Conservation (phyloP, 2,113 vertebrate genomes). For the Phalacrocorax carbo region DNA sequence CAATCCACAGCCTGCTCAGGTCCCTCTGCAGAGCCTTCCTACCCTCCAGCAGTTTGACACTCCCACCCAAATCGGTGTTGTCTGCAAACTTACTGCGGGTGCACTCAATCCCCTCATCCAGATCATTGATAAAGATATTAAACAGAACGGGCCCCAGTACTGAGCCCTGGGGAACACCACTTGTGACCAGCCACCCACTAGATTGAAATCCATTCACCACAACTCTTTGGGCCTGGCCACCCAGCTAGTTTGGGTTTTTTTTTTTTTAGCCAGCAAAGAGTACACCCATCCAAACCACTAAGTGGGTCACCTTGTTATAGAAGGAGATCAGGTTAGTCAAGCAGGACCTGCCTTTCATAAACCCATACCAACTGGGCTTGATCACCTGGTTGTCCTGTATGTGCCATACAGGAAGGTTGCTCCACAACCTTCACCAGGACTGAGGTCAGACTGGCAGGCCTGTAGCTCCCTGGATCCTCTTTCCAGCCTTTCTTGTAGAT, state of each 20-base stretch:
- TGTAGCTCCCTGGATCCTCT: not conserved
- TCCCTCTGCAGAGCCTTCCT: no score
- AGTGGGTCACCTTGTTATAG: not conserved
- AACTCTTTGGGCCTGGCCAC: not conserved
- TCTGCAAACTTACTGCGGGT: no score
- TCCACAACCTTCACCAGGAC: not conserved
- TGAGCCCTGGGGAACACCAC: not conserved
- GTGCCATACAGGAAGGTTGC: not conserved
- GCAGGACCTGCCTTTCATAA: no score
- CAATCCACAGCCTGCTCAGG: no score
- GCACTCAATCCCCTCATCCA: no score
- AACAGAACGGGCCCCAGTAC: not conserved
- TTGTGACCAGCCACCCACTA: rapidly evolving
- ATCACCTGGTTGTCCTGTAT: not conserved
- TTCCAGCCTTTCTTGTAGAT: not conserved
- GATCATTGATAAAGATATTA: not conserved
- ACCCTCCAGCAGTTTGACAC: no score
- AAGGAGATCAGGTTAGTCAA: no score
- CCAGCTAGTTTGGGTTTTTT: not conserved
- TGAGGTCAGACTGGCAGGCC: no score
- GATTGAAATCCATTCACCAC: not conserved
- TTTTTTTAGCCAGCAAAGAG: not conserved
- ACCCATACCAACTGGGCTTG: no score
- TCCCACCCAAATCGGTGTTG: no score
- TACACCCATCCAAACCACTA: not conserved